Base-by-base conservation (phyloP, 2,888 invertebrate species). In the Parnassius mnemosyne region DNA sequence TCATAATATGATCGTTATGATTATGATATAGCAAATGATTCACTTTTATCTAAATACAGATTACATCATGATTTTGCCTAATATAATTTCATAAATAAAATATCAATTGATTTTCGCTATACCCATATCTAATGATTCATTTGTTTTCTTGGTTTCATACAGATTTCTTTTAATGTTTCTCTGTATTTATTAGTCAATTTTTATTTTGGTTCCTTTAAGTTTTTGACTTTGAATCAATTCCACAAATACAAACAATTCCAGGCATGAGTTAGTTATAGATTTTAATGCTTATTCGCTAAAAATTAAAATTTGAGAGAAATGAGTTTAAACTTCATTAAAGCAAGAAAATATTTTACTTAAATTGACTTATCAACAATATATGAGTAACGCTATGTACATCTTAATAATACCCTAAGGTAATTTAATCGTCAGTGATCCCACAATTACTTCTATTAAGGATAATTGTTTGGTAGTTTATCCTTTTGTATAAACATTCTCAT, bases 171-270 rank as follows among this genome's bases (percentile, higher is more conserved):
- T 12, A 44, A 11, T 10, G 47, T 52, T 60, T 64, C 57, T 65
- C 57, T 70, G 66, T 66, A 66, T 59, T 70, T 63, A 69, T 69
- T 72, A 71, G 75, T 49, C 57, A 79, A 80, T 68, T 77, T 71
- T 82, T 81, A 78, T 73, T 80, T 87, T 89, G 88, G 88, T 89
- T 87, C 87, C 78, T 81, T 84, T 81, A 78, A 78, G 78, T 79
- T 82, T 77, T 79, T 80, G 76, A 76, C 74, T 73, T 79, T 76
- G 68, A 73, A 81, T 89, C 89, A 89, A 89, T 89, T 89, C 87
- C 89, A 78, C 73, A 71, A 79, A 80, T 77, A 75, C 75, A 71
- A 80, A 81, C 88, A 87, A 87, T 87, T 87, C 87, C 87, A 79
- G 77, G 73, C 69, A 71, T 77, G 73, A 70, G 68, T 71, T 49